Evolutionary conservation across 2,888 invertebrate genomes (phyloP).

Genomic region (Watsonalla binaria): DNA sequence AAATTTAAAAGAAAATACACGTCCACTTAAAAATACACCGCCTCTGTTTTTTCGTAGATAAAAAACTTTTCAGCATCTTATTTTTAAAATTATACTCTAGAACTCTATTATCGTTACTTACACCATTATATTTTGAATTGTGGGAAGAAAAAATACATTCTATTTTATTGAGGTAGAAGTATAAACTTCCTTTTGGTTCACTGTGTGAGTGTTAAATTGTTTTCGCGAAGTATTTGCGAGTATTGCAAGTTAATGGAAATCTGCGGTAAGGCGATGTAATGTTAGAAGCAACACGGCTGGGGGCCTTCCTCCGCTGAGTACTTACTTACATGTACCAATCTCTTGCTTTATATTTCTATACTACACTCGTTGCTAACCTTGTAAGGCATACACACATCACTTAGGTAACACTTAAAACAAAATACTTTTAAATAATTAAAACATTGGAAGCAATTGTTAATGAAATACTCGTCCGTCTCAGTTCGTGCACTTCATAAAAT

Average conservation of each 20-base stretch:
- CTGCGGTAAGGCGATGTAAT: slow-evolving; percentile 31
- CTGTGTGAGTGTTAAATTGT: slow-evolving; percentile 18
- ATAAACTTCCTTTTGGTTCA: slow-evolving; percentile 24
- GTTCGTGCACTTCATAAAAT: background rate
- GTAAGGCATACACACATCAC: too few relatives aligned
- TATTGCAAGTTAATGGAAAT: slow-evolving; percentile 49
- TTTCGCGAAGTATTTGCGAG: slow-evolving; percentile 16
- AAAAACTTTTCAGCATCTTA: too few relatives aligned
- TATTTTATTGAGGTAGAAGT: slow-evolving; percentile 14
- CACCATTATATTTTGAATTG: too few relatives aligned
- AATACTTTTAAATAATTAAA: too few relatives aligned
- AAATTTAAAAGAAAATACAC: too few relatives aligned
- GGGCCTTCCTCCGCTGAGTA: slow-evolving; percentile 1
- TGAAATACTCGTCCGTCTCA: too few relatives aligned
- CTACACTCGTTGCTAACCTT: background rate
- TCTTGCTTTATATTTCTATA: background rate
- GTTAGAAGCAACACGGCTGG: slow-evolving; percentile 15
- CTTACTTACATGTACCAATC: background rate
- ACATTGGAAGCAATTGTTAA: too few relatives aligned
- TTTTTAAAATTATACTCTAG: too few relatives aligned
- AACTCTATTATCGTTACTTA: too few relatives aligned
- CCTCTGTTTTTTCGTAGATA: too few relatives aligned
- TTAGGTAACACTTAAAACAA: too few relatives aligned
- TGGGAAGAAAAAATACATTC: background rate
- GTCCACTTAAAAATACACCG: too few relatives aligned